A percentile compares a stretch with the other conserved stretches of the same genome.
These are phyloP conservation scores for Lysandra bellargus DNA, from an alignment of 2,888 invertebrate species.

Conservation along the genomic window DNA sequence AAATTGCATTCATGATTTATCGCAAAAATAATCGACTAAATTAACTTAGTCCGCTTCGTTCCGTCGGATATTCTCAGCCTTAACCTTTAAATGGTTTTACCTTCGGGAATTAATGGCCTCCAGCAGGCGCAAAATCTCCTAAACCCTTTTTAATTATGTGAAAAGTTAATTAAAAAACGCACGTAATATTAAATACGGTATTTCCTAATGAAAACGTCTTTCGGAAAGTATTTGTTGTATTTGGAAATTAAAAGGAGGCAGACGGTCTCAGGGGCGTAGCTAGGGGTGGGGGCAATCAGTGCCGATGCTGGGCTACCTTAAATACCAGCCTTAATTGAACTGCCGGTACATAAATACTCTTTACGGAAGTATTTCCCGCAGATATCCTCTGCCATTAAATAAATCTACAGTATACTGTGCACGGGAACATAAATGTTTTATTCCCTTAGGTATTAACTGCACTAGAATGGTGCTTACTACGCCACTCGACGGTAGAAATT, in stretches of 20 bases:
- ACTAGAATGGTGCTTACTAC: not conserved
- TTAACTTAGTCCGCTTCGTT: not conserved
- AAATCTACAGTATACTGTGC: slow-evolving; percentile 16
- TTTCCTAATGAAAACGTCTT: slow-evolving; percentile 45
- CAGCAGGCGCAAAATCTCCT: slow-evolving; percentile 7
- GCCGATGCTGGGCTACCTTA: slow-evolving; percentile 72
- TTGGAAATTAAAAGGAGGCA: slow-evolving; percentile 75
- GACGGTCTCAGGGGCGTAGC: slow-evolving; percentile 57
- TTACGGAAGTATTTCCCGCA: slow-evolving; percentile 65
- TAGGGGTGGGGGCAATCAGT: slow-evolving; percentile 68
- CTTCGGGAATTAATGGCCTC: slow-evolving; percentile 13
- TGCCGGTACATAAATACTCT: slow-evolving; percentile 71
- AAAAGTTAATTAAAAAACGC: slow-evolving; percentile 30
- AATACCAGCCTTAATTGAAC: slow-evolving; percentile 80
- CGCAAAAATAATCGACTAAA: slow-evolving; percentile 31
- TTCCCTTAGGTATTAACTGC: not conserved
- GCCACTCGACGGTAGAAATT: not conserved
- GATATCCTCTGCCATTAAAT: slow-evolving; percentile 58
- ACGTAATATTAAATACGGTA: slow-evolving; percentile 38
- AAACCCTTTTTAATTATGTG: slow-evolving; percentile 25
- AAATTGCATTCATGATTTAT: slow-evolving; percentile 17
- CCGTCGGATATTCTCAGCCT: slow-evolving; percentile 8
- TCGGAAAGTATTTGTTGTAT: slow-evolving; percentile 70
- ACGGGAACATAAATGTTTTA: slow-evolving; percentile 11
- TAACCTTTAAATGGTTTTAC: slow-evolving; percentile 11